Evolutionary conservation across 2,888 invertebrate genomes (phyloP), one percentile per base, ranked within the genome.

Genomic region (Noctua janthina): DNA sequence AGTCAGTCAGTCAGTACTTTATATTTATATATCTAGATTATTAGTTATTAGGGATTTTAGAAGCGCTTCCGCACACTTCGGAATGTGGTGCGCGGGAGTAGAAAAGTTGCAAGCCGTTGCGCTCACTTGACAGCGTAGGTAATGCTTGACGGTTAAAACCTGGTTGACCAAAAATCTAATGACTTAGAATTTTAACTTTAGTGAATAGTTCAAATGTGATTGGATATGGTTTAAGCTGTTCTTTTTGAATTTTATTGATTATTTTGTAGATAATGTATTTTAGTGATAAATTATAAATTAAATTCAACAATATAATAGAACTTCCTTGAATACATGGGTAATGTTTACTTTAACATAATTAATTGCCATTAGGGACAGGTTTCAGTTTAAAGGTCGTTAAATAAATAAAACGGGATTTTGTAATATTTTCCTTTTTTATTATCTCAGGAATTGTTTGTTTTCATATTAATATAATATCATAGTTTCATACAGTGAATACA

Each of bases 401-500:
- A 64, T 49, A 94, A 95, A 94, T 94, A 92, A 96, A 95, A 94
- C 92, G 91, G 91, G 89, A 68, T 78, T 88, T 89, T 94, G 92
- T 93, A 94, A 94, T 95, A 94, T 94, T 94, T 94, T 95, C 94
- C 94, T 93, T 95, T 84, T 96, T 96, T 95, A 95, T 96, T 96
- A 95, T 96, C 93, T 95, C 95, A 96, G 96, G 96, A 96, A 96
- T 95, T 94, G 94, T 94, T 94, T 94, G 93, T 96, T 95, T 95
- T 95, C 94, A 95, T 95, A 95, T 93, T 95, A 95, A 95, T 95
- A 95, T 95, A 95, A 95, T 95, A 95, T 95, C 94, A 95, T 96
- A 95, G 94, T 95, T 94, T 95, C 92, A 94, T 95, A 95, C 95
- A 96, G 94, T 94, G 95, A 93, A 93, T 95, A 95, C 94, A 94